Base-by-base conservation (phyloP, 2,113 vertebrate genomes). In the Bubo bubo region DNA sequence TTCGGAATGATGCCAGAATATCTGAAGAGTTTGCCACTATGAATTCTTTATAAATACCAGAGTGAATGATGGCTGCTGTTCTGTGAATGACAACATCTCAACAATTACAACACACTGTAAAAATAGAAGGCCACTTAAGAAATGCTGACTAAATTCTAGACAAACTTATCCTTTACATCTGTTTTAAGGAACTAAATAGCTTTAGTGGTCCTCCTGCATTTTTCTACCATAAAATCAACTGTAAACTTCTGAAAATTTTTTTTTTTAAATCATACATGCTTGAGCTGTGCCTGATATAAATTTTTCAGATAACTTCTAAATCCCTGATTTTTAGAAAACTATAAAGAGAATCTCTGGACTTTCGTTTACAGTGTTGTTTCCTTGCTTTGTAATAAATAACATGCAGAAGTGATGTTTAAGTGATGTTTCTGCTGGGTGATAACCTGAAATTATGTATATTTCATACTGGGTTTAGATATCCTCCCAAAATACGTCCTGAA, bases 241-340 rank as follows among this genome's bases (percentile, higher is more conserved):
- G 1, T 50, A 35, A 72, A 35, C 18, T 60, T 39, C 12, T 56
- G 35, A 88, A 20, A 13, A 13, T 47, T 21, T 20, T 47, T 47
- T 47, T 47, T 47, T 47, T 47, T 47, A 20, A 68, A 41, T 19
- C 5, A 0, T 8, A 2, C 0, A 0, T 62, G 32, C 16, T 76
- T 53, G 14, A 73, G 34, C 35, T 52, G 58, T 47, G 63, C 30
- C 37, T 47, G 27, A 10, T 28, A 21, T 43, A 37, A n/a, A 27
- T 64, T 67, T 81, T 84, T 27, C 34, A 41, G 24, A 3, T 73
- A 35, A 55, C 23, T 81, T 80, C 50, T 19, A 64, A 90, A 74
- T 49, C 35, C 21, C 6, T 55, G 8, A 43, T 21, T 59, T 70
- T 56, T 53, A 24, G 5, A 39, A 62, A 84, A 32, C 23, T 45